Evolutionary conservation across 2,113 vertebrate genomes (phyloP).

Genomic region (Baryphthengus martii): DNA sequence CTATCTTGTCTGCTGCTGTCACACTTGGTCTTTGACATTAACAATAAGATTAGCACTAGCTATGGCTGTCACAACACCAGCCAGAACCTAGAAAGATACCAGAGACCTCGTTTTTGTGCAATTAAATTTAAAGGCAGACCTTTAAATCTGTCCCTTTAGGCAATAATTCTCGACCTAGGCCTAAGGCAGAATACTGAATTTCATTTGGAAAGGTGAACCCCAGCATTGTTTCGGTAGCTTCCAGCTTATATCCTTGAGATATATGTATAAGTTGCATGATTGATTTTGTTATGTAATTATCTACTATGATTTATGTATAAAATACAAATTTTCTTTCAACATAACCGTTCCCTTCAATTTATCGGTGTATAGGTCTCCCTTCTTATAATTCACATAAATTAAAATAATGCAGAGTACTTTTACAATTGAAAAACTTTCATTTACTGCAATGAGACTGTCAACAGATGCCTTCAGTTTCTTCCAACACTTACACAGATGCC

Average conservation of each 20-base stretch:
- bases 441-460: background rate
- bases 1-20: slow-evolving; percentile 72
- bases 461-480: background rate
- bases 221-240: background rate
- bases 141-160: slow-evolving; percentile 21
- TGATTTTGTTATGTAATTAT: background rate
- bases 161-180: background rate
- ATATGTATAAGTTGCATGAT: background rate
- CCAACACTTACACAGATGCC: background rate
- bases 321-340: background rate
- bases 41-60: slow-evolving; percentile 71
- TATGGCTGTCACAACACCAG: slow-evolving; percentile 57
- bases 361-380: background rate
- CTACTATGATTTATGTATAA: background rate
- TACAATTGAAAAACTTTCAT: background rate
- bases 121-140: slow-evolving; percentile 55
- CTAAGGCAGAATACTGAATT: background rate
- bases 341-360: background rate
- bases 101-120: background rate
- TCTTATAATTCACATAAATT: background rate
- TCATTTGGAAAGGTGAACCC: background rate
- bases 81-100: slow-evolving; percentile 12
- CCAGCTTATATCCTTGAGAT: background rate
- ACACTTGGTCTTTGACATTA: slow-evolving; percentile 67
- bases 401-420: background rate